Evolutionary conservation across 2,888 invertebrate species (phyloP).

Genomic region (Dione juno): DNA sequence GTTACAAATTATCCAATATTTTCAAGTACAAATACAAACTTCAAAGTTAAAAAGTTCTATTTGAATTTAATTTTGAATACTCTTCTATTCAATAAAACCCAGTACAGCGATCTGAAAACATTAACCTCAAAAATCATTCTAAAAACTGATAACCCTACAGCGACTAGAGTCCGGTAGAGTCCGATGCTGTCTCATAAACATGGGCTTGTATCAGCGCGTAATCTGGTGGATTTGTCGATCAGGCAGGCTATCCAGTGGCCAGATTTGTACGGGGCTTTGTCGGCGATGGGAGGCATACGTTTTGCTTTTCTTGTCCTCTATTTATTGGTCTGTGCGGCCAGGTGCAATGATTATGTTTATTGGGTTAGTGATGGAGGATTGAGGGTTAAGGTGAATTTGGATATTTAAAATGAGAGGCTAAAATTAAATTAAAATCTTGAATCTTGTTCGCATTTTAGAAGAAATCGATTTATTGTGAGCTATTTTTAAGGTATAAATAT

Average conservation of each 20-base stretch:
- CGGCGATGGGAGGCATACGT: conserved; percentile 76
- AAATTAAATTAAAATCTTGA: too few relatives aligned
- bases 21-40: not conserved
- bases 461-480: too few relatives aligned
- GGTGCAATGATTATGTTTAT: conserved; percentile 68
- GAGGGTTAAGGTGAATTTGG: conserved; percentile 38
- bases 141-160: conserved; percentile 57
- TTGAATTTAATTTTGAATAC: too few relatives aligned
- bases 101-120: not conserved
- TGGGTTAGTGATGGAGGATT: conserved; percentile 44
- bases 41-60: too few relatives aligned
- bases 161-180: conserved; percentile 54
- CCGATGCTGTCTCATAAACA: conserved; percentile 81
- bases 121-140: not conserved
- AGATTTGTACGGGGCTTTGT: conserved; percentile 81
- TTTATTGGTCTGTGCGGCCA: conserved; percentile 71
- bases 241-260: conserved; percentile 78
- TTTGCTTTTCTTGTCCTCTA: conserved; percentile 78
- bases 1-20: not conserved
- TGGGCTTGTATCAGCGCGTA: conserved; percentile 81
- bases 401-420: not conserved
- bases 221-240: conserved; percentile 84
- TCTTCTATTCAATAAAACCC: too few relatives aligned
- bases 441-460: too few relatives aligned
- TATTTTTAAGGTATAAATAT: too few relatives aligned